Base-by-base conservation (phyloP, 2,888 invertebrate species). In the Venustoraphidia nigricollis region DNA sequence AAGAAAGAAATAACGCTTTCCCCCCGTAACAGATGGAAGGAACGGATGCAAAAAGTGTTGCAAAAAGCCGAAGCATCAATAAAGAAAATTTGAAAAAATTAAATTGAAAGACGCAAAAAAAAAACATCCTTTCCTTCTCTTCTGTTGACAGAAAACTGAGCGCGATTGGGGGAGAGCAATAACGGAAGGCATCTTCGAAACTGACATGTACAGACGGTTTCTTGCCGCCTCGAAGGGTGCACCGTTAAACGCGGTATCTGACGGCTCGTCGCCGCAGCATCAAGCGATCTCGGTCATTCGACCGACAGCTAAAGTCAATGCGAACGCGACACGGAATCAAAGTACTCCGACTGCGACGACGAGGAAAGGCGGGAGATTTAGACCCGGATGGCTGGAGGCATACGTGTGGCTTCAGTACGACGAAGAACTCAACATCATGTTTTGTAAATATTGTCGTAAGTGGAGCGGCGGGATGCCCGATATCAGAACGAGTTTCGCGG, bases 381-480 rank as follows among this genome's bases (percentile, higher is more conserved):
- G 80, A 49, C 65, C 72, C 11, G 77, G 72, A 55, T 84, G 83
- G 84, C 65, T 83, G 36, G 72, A 78, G 42, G 70, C 76, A 34
- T 83, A 79, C 60, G 72, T 76, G n/a, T 85, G 84, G 83, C 63
- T 85, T 51, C 76, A 79, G 58, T 83, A 81, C 57, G 84, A 84
- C 57, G 76, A 78, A 57, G 59, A 63, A 40, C 72, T 71, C 48
- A 81, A 83, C 57, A 73, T 75, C 13, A 84, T 84, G 84, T 84
- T 69, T 62, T 84, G 84, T 62, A 79, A 76, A 56, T 80, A 76
- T 58, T 84, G 83, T 59, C 71, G 83, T 52, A 81, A 80, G 57
- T 84, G 83, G 83, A 80, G 81, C 46, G 73, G 74, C 44, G 75
- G 76, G 17, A 69, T 81, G 54, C 77, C 81, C 10, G 79, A 81